Percentiles rank a stretch among this genome's conserved stretches.
Evolutionary conservation across 2,888 invertebrate genomes (phyloP).

Genomic region (Pogonocherus hispidulus): DNA sequence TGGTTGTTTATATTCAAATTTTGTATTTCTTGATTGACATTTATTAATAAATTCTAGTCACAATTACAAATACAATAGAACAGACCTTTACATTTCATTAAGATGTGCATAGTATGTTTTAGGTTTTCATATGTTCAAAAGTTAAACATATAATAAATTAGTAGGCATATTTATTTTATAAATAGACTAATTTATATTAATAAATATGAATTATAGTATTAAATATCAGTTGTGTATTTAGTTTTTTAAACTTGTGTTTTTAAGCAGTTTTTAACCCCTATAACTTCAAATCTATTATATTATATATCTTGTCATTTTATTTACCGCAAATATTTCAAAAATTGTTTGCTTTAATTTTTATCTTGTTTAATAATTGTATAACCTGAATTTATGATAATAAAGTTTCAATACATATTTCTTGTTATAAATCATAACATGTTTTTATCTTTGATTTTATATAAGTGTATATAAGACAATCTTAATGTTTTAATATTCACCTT

Average conservation of each 20-base stretch:
- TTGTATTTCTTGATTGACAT: conserved; percentile 49
- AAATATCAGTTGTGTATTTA: conserved; percentile 43
- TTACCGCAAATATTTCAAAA: conserved; percentile 30
- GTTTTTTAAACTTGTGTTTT: conserved; percentile 26
- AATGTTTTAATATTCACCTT: too few relatives aligned
- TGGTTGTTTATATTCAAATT: conserved; percentile 48
- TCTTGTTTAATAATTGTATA: conserved; percentile 41
- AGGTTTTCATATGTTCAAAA: conserved; percentile 43
- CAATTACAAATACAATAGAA: conserved; percentile 48
- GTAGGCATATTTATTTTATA: conserved; percentile 60
- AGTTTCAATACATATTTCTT: conserved; percentile 38
- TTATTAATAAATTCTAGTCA: conserved; percentile 51
- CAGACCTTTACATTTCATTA: conserved; percentile 28
- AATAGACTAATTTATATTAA: conserved; percentile 59
- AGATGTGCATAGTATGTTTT: conserved; percentile 24
- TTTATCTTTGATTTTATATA: conserved; percentile 18
- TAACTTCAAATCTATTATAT: conserved; percentile 14
- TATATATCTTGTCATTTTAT: conserved; percentile 21
- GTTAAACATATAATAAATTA: conserved; percentile 51
- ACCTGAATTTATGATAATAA: conserved; percentile 49
- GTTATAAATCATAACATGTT: background rate
- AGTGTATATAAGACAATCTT: too few relatives aligned
- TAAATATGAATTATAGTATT: conserved; percentile 49
- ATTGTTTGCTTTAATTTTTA: conserved; percentile 43
- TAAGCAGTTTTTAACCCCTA: conserved; percentile 14